These are phyloP conservation scores for Sebastes elongatus DNA, from an alignment of 2,797 vertebrate genomes.

Conservation along the genomic window DNA sequence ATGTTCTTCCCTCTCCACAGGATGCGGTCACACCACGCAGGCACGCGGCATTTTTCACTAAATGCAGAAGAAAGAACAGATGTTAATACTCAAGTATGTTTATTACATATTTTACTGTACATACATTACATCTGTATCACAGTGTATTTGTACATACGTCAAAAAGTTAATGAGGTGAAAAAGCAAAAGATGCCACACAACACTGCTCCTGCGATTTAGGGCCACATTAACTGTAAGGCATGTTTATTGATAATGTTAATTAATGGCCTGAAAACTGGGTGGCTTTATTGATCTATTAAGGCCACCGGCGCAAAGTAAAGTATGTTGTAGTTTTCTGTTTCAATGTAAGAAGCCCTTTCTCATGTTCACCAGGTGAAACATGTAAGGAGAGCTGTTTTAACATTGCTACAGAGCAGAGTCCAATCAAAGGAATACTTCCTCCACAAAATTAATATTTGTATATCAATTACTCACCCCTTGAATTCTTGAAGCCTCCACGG, in stretches of 20 bases:
- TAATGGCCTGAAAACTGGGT: not conserved
- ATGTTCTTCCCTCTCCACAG: conserved; percentile 93
- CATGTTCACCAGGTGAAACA: not conserved
- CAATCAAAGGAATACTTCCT: too few relatives aligned
- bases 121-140: not conserved
- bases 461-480: not conserved
- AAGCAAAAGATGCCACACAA: conserved; percentile 7
- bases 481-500: not conserved
- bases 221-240: not conserved
- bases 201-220: not conserved
- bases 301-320: not conserved
- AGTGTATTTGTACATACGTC: not conserved
- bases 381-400: not conserved
- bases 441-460: not conserved
- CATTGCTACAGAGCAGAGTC: not conserved
- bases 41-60: conserved; percentile 95
- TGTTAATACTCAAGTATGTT: not conserved
- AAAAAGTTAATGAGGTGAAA: not conserved
- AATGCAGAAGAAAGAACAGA: conserved; percentile 1
- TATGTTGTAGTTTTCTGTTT: not conserved
- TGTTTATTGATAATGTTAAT: not conserved
- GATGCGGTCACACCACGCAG: conserved; percentile 97
- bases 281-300: not conserved
- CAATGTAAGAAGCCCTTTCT: not conserved
- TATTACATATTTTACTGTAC: not conserved